Percentiles rank a stretch among this genome's conserved stretches.
Conservation (phyloP, 2,888 invertebrate species). For the Stegana nigrithorax region DNA sequence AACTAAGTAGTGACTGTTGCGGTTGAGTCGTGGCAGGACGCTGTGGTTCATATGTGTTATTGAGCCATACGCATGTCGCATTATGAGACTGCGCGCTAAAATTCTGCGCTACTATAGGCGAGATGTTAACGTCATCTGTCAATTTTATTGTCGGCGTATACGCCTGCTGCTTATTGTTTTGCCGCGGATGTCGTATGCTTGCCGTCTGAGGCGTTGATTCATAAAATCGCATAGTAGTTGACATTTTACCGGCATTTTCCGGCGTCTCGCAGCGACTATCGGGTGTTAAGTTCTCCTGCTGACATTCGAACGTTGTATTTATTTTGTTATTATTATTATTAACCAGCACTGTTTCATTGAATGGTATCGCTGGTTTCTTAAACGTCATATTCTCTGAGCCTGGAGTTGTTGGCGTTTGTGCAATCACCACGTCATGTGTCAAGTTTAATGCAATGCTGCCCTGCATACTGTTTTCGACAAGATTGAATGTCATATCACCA, state of each 20-base stretch:
- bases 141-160: constrained; percentile 56
- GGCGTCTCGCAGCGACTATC: constrained; percentile 60
- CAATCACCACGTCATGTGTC: constrained; percentile 21
- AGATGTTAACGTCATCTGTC: constrained; percentile 57
- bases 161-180: constrained; percentile 43
- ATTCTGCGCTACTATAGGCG: constrained; percentile 54
- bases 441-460: constrained; percentile 15
- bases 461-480: constrained; percentile 58
- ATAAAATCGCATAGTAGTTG: constrained; percentile 42
- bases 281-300: constrained; percentile 34
- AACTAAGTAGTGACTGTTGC: constrained; percentile 20
- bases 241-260: constrained; percentile 47
- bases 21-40: constrained; percentile 6
- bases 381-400: constrained; percentile 44
- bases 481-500: constrained; percentile 62
- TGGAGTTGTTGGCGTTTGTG: constrained; percentile 29
- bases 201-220: constrained; percentile 63
- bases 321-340: constrained; percentile 30
- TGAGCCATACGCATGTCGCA: constrained; percentile 34
- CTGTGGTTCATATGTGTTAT: constrained; percentile 53
- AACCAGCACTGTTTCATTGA: constrained; percentile 54
- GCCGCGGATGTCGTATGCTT: constrained; percentile 31
- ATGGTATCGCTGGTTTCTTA: constrained; percentile 36
- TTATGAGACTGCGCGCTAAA: constrained; percentile 28
- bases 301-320: constrained; percentile 44